phyloP scores from a whole-genome alignment of 2,888 invertebrate species.

The Frankliniella fusca region DNA sequence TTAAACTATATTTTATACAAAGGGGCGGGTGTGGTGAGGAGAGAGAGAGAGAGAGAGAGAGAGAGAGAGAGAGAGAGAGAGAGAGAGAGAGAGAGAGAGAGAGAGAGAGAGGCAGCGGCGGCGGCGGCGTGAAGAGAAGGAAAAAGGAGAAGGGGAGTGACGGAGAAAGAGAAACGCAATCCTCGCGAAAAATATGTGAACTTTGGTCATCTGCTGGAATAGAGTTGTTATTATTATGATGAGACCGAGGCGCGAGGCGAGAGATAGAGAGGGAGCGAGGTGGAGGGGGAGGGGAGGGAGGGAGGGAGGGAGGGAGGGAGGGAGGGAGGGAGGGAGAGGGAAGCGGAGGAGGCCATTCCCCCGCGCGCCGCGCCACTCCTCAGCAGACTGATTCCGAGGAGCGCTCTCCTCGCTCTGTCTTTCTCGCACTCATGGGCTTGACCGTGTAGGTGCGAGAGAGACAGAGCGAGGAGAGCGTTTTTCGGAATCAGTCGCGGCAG shows the following conservation, averaged over 20 bases:
- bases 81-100: not conserved
- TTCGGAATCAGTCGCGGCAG: no score
- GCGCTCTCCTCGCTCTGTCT: not conserved
- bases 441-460: no score
- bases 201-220: constrained; percentile 24
- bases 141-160: not conserved
- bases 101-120: not conserved
- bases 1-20: constrained; percentile 24
- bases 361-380: not conserved
- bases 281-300: not conserved
- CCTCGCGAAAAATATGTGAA: constrained; percentile 19
- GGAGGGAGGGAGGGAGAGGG: no score
- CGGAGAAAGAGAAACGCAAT: not conserved
- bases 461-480: no score
- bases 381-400: not conserved
- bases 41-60: not conserved
- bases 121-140: not conserved
- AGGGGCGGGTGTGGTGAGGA: not conserved
- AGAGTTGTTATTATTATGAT: constrained; percentile 24
- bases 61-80: not conserved
- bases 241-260: constrained; percentile 13
- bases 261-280: not conserved
- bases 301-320: not conserved
- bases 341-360: not conserved
- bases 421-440: not conserved